Percentiles rank a stretch among this genome's conserved stretches.
These are phyloP conservation scores for Prunella strophiata DNA, from an alignment of 2,797 vertebrate species.

Conservation along the genomic window DNA sequence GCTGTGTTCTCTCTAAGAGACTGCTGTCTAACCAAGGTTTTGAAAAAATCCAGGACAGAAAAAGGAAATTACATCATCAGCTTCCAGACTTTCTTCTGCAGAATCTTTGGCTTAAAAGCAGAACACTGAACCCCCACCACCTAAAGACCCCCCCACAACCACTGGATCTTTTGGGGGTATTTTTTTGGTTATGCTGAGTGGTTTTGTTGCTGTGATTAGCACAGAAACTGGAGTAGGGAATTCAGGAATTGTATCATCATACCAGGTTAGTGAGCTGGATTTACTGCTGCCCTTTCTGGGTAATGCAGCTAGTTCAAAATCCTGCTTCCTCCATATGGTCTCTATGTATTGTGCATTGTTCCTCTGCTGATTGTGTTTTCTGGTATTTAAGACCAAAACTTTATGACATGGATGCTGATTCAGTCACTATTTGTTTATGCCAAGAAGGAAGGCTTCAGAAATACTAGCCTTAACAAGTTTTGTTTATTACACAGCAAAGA, in stretches of 20 bases:
- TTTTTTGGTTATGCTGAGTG: not conserved
- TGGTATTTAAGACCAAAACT: slow-evolving; percentile 2
- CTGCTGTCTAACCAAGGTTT: not conserved
- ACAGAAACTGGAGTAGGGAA: not conserved
- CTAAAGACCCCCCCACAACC: not conserved
- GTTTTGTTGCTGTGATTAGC: slow-evolving; percentile 2
- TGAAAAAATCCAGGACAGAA: not conserved
- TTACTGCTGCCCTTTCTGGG: not conserved
- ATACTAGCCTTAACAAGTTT: slow-evolving; percentile 24
- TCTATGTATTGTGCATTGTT: not conserved
- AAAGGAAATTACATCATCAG: not conserved
- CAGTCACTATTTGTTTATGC: slow-evolving; percentile 11
- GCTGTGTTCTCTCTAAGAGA: not conserved
- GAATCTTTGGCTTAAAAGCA: not conserved
- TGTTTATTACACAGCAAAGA: slow-evolving; percentile 32
- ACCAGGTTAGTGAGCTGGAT: not conserved
- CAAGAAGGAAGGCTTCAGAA: slow-evolving; percentile 10
- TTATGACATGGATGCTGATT: not conserved
- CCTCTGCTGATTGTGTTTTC: not conserved
- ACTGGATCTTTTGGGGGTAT: not conserved
- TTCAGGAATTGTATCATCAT: not conserved
- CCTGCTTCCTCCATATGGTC: not conserved
- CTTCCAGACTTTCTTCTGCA: not conserved
- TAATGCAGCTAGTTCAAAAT: not conserved
- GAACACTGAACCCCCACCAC: not conserved